phyloP scores from a whole-genome alignment of 2,113 vertebrate genomes.

The Chrysemys picta region DNA sequence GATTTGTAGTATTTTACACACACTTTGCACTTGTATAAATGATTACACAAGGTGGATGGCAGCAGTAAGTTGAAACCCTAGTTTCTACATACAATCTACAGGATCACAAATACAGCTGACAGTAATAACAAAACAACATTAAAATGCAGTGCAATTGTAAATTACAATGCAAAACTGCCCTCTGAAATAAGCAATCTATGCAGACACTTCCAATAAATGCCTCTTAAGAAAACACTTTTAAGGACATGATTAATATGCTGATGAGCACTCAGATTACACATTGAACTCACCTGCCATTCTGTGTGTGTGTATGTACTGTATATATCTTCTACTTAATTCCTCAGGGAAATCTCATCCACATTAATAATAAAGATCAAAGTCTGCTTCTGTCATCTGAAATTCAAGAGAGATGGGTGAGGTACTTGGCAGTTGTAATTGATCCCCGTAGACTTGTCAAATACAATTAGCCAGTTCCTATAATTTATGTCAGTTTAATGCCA shows the following conservation, averaged over 20 bases:
- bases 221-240: background rate
- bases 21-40: background rate
- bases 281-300: constrained; percentile 72
- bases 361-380: constrained; percentile 43
- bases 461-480: constrained; percentile 67
- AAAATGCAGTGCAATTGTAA: background rate
- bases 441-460: constrained; percentile 29
- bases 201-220: constrained; percentile 18
- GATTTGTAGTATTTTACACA: background rate
- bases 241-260: background rate
- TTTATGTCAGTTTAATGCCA: constrained; percentile 43
- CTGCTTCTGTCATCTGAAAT: constrained; percentile 42
- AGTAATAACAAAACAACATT: background rate
- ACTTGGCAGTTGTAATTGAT: constrained; percentile 55
- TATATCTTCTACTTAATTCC: constrained; percentile 48
- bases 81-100: background rate
- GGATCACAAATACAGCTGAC: background rate
- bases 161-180: background rate
- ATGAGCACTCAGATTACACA: background rate
- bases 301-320: constrained; percentile 40
- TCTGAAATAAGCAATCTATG: constrained; percentile 26
- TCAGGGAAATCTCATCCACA: constrained; percentile 33
- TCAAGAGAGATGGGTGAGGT: constrained; percentile 46
- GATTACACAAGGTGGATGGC: too few species aligned
- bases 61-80: too few species aligned